phyloP scores from a whole-genome alignment of 2,113 vertebrate genomes.

The Semicossyphus pulcher region DNA sequence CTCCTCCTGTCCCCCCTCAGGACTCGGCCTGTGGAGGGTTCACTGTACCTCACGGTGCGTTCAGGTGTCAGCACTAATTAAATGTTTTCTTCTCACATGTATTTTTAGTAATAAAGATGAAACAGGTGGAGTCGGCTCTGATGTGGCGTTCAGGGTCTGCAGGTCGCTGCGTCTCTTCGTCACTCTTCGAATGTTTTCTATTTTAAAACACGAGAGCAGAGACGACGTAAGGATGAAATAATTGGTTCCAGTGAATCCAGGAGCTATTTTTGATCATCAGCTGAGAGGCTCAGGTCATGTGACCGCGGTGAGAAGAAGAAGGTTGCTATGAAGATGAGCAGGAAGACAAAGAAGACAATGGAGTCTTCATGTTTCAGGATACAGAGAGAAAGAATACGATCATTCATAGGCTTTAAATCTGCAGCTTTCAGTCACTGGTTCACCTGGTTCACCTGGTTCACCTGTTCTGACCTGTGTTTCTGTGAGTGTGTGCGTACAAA shows the following conservation, averaged over 20 bases:
- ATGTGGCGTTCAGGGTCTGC: not conserved
- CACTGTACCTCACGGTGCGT: not conserved
- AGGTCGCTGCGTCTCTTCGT: not conserved
- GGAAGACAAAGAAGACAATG: not conserved
- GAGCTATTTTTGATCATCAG: slow-evolving; percentile 10
- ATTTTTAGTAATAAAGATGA: not conserved
- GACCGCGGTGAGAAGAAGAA: not conserved
- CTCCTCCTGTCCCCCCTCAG: not conserved
- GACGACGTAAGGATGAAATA: not conserved
- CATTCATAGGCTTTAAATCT: too few relatives aligned
- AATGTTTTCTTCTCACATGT: too few relatives aligned
- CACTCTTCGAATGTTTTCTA: not conserved
- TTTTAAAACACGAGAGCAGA: not conserved
- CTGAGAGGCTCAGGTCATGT: not conserved
- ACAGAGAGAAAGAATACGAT: too few relatives aligned
- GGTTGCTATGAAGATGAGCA: not conserved
- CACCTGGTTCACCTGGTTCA: too few relatives aligned
- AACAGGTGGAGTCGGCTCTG: not conserved
- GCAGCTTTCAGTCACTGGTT: too few relatives aligned
- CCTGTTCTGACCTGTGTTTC: too few relatives aligned
- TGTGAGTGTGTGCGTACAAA: too few relatives aligned
- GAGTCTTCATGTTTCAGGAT: too few relatives aligned
- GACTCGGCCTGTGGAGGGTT: not conserved
- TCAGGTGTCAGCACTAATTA: not conserved
- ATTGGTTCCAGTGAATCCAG: slow-evolving; percentile 1